Evolutionary conservation across 2,888 invertebrate genomes (phyloP).

Genomic region (Drosophila paranaensis): DNA sequence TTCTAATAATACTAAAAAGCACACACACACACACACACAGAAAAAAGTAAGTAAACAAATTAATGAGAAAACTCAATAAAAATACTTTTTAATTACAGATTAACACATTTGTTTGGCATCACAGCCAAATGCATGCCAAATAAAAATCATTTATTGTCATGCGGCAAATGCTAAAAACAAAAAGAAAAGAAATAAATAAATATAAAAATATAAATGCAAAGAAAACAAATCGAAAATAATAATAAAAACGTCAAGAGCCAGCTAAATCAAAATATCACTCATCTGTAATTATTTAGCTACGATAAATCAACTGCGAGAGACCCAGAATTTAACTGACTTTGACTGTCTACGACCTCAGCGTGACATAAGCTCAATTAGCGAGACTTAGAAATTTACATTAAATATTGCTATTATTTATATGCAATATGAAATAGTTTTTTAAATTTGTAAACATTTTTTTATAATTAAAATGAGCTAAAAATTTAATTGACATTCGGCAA

Average conservation of each 20-base stretch:
- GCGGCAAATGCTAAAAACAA: conserved; percentile 12
- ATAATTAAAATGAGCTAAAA: background rate
- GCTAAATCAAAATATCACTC: conserved; percentile 32
- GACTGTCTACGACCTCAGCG: conserved; percentile 22
- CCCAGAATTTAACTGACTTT: conserved; percentile 13
- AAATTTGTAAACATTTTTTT: background rate
- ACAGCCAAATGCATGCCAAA: conserved; percentile 8
- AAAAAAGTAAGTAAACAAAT: conserved; percentile 18
- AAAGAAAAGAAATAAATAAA: background rate
- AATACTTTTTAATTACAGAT: conserved; percentile 73
- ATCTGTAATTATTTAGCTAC: conserved; percentile 31
- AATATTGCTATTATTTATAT: background rate
- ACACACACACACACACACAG: too few species aligned
- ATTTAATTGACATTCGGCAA: background rate
- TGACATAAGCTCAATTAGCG: conserved; percentile 12
- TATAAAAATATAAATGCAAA: background rate
- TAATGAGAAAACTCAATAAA: conserved; percentile 49
- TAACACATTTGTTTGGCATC: conserved; percentile 46
- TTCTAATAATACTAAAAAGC: background rate
- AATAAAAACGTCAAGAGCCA: conserved; percentile 3
- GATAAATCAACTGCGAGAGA: conserved; percentile 25
- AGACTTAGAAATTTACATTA: background rate
- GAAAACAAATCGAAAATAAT: conserved; percentile 2
- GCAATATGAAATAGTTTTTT: background rate
- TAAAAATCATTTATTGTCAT: conserved; percentile 32